These are phyloP conservation scores for Sarcophilus harrisii DNA, from an alignment of 2,797 vertebrate species.

Conservation along the genomic window DNA sequence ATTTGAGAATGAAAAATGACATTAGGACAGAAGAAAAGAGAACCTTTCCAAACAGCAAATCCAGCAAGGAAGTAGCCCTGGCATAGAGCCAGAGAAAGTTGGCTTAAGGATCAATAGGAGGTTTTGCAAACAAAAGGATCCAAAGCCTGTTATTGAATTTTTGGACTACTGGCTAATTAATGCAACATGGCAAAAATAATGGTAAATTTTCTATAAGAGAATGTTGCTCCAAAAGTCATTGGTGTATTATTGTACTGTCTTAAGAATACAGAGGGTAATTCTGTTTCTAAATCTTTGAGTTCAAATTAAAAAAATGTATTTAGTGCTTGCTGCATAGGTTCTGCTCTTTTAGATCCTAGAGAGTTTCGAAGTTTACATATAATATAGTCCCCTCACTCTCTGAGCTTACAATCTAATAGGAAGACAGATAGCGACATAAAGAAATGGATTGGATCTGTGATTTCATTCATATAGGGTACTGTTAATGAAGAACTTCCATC, in stretches of 20 bases:
- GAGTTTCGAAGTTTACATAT: background rate
- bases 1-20: background rate
- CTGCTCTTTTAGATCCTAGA: background rate
- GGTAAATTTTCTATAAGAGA: too few species aligned
- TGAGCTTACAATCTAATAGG: background rate
- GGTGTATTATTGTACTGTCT: background rate
- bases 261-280: background rate
- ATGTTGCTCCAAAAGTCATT: too few species aligned
- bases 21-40: background rate
- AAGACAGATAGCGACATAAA: background rate
- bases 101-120: background rate
- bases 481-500: background rate
- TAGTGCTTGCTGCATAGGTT: background rate
- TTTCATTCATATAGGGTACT: background rate
- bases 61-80: background rate
- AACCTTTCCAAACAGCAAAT: background rate
- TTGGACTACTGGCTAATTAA: too few species aligned
- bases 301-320: background rate
- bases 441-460: background rate
- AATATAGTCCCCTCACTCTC: background rate
- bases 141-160: too few species aligned
- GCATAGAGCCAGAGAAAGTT: background rate
- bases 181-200: too few species aligned
- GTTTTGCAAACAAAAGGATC: constrained; percentile 40
- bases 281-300: background rate